Evolutionary conservation across 2,888 invertebrate species (phyloP).

Genomic region (Cephus rjabovi): DNA sequence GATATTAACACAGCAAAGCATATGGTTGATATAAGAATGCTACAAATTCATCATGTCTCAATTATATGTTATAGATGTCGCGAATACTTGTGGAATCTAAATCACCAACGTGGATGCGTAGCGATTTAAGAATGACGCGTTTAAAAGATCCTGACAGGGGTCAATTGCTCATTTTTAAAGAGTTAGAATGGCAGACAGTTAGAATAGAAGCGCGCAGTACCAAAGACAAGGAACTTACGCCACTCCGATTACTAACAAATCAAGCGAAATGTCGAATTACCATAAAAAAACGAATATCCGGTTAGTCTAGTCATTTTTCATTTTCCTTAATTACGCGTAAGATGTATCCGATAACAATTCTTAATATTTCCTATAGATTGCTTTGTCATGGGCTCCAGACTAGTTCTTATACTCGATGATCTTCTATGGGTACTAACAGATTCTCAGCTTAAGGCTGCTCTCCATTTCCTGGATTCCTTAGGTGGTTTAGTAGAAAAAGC

Average conservation of each 20-base stretch:
- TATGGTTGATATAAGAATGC: background rate
- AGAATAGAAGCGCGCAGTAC: slow-evolving; percentile 94
- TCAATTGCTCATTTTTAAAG: slow-evolving; percentile 95
- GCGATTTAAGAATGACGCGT: slow-evolving; percentile 90
- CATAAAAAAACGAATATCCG: slow-evolving; percentile 92
- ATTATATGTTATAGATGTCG: slow-evolving; percentile 77
- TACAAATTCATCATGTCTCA: background rate
- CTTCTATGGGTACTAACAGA: slow-evolving; percentile 97
- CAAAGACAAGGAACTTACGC: slow-evolving; percentile 82
- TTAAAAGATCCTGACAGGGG: slow-evolving; percentile 90
- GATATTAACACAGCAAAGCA: background rate
- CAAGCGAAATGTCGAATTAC: slow-evolving; percentile 95
- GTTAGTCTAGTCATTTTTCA: slow-evolving; percentile 65
- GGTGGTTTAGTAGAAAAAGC: slow-evolving; percentile 85
- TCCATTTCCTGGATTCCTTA: slow-evolving; percentile 89
- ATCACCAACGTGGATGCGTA: slow-evolving; percentile 89
- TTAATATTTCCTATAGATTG: slow-evolving; percentile 77
- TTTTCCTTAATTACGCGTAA: background rate
- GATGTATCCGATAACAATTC: slow-evolving; percentile 1
- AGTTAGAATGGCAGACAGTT: slow-evolving; percentile 96
- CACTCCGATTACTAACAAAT: slow-evolving; percentile 91
- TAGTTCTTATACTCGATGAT: slow-evolving; percentile 94
- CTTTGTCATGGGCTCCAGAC: slow-evolving; percentile 89
- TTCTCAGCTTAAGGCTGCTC: slow-evolving; percentile 92
- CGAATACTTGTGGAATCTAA: slow-evolving; percentile 94